Conservation (phyloP, 2,888 invertebrate species). For the Lampropteryx suffumata region DNA sequence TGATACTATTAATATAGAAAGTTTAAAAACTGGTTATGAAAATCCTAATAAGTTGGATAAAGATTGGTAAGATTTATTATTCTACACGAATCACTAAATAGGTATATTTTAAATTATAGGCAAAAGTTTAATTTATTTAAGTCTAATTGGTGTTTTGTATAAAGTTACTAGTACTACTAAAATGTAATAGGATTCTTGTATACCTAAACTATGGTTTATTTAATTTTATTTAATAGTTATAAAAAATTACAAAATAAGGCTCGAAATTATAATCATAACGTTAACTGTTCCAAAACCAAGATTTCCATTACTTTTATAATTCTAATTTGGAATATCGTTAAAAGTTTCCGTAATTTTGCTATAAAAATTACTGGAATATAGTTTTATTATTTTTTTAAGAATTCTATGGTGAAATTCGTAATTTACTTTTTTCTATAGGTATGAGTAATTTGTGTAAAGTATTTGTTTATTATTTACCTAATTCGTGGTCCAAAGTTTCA, state of each 20-base stretch:
- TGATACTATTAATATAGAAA: slow-evolving; percentile 35
- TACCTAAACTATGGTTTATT: slow-evolving; percentile 2
- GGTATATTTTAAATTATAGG: slow-evolving; percentile 19
- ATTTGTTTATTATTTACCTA: slow-evolving; percentile 4
- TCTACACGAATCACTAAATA: slow-evolving; percentile 40
- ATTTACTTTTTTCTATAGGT: background rate
- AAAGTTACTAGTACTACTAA: slow-evolving; percentile 55
- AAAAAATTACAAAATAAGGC: too few species aligned
- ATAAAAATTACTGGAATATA: too few species aligned
- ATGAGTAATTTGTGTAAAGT: background rate
- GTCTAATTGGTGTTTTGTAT: slow-evolving; percentile 75
- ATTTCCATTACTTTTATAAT: too few species aligned
- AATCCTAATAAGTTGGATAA: slow-evolving; percentile 48
- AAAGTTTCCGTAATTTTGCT: too few species aligned
- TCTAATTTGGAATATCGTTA: too few species aligned
- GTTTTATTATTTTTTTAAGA: too few species aligned
- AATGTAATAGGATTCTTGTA: slow-evolving; percentile 50
- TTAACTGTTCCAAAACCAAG: too few species aligned
- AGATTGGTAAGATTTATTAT: slow-evolving; percentile 30
- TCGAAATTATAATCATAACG: too few species aligned
- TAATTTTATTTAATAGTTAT: background rate
- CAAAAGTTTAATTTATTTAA: slow-evolving; percentile 43
- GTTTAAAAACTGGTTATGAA: slow-evolving; percentile 50
- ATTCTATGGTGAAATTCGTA: background rate
- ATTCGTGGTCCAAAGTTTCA: slow-evolving; percentile 16